Evolutionary conservation across 2,797 vertebrate species (phyloP), one percentile per base, ranked within the genome.

Genomic region (Denticeps clupeoides): DNA sequence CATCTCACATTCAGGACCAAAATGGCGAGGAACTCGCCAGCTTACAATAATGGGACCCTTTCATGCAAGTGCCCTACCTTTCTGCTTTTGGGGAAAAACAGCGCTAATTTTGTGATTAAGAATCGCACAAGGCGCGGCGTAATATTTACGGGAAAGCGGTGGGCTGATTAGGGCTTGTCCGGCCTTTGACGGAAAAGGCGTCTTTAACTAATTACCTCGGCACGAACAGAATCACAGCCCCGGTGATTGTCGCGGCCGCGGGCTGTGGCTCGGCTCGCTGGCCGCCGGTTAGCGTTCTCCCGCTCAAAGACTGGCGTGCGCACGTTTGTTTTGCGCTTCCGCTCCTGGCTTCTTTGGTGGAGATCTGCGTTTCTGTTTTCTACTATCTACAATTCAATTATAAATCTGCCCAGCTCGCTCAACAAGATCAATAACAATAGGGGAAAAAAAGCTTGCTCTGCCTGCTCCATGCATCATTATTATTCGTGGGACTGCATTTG

Each of bases 181-280:
- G n/a, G 48, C 44, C 53, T 68, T 62, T 50, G 56, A 42, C 35
- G 41, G 49, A 63, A 70, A 70, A 69, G 57, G n/a, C n/a, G 58
- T 62, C 56, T 59, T 65, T 49, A 64, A 55, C 72, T 79, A 75
- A 79, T 77, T 73, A 73, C 58, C 42, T 63, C 68, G 66, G 67
- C 53, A 57, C 51, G 58, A 65, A 60, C 45, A 60, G 40, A 72
- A 60, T 66, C 66, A 67, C 62, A 74, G 58, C 44, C 59, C 45
- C 16, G 35, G 47, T 64, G 55, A 60, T 60, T 62, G 53, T 51
- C 37, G 33, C 37, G 23, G 48, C 48, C 52, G 32, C 23, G 47
- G 45, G 45, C 26, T 50, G 32, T 15, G 51, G 29, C 25, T 27
- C 40, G 43, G 29, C 57, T 49, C 19, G 42, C 31, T 46, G 22